Percentiles rank a stretch among this genome's conserved stretches.
phyloP scores from a whole-genome alignment of 2,888 invertebrate genomes.

The Sicus ferrugineus region DNA sequence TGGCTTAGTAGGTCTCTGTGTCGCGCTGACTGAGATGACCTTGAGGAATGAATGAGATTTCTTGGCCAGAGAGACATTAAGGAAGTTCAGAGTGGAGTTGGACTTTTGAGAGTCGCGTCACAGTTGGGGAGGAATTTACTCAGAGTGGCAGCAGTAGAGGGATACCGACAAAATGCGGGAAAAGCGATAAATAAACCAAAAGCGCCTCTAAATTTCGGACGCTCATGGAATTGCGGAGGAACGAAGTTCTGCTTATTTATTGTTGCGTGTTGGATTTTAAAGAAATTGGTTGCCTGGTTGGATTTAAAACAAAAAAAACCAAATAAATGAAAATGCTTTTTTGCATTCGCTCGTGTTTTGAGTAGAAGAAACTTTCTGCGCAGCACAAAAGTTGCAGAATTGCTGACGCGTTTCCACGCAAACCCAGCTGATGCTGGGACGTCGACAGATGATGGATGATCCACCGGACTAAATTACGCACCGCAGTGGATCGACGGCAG shows the following conservation, averaged over 20 bases:
- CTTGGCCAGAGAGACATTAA: too few relatives aligned
- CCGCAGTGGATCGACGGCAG: background rate
- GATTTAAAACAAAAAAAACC: too few relatives aligned
- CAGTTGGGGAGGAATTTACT: too few relatives aligned
- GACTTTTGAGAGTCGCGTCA: too few relatives aligned
- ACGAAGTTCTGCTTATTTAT: background rate
- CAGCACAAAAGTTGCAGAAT: background rate
- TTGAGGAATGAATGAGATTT: too few relatives aligned
- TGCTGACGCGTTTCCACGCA: background rate
- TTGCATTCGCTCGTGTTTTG: background rate
- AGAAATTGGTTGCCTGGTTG: too few relatives aligned
- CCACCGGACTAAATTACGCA: too few relatives aligned
- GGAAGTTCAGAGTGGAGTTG: too few relatives aligned
- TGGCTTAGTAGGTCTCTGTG: conserved; percentile 40
- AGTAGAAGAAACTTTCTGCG: background rate
- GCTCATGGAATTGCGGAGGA: background rate
- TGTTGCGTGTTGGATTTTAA: background rate
- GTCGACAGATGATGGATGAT: background rate
- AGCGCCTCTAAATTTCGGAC: background rate
- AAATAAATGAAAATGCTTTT: too few relatives aligned
- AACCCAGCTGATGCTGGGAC: background rate
- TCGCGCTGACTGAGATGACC: conserved; percentile 47
- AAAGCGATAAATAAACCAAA: too few relatives aligned
- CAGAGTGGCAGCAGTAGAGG: too few relatives aligned
- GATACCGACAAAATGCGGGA: too few relatives aligned